These are phyloP conservation scores for Mus spretus DNA, from an alignment of 2,797 vertebrate genomes.

Conservation along the genomic window DNA sequence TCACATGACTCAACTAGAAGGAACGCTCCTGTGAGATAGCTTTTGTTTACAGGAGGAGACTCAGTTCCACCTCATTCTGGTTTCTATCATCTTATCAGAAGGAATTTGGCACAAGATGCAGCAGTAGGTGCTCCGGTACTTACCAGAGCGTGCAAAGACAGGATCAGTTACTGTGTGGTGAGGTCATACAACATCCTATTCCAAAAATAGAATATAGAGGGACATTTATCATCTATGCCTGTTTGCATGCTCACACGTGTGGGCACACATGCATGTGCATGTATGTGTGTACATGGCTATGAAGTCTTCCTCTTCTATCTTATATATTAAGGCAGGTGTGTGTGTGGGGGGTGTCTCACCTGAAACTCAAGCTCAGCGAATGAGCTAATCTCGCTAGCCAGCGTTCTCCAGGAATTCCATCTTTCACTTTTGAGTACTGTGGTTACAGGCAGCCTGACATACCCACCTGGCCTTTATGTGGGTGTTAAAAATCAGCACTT, in stretches of 20 bases:
- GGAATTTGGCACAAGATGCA: background rate
- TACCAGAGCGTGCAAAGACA: background rate
- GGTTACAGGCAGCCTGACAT: background rate
- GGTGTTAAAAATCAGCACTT: no score
- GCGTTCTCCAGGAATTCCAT: background rate
- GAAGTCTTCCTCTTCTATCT: background rate
- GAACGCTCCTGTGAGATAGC: background rate
- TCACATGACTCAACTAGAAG: background rate
- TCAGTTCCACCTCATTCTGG: background rate
- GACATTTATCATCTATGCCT: background rate
- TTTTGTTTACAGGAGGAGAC: constrained; percentile 18
- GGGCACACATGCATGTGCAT: background rate
- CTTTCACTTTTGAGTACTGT: background rate
- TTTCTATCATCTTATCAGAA: constrained; percentile 10
- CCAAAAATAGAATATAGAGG: background rate
- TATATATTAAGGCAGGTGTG: background rate
- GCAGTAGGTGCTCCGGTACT: background rate
- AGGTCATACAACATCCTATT: background rate
- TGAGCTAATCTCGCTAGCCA: background rate
- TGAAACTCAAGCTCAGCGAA: background rate
- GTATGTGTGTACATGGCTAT: background rate
- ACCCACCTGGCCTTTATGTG: background rate
- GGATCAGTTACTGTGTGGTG: background rate
- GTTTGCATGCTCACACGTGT: background rate
- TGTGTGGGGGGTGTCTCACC: background rate